Percentiles rank a stretch among this genome's conserved stretches.
These are phyloP conservation scores for Arge pagana DNA, from an alignment of 2,888 invertebrate species.

Conservation along the genomic window DNA sequence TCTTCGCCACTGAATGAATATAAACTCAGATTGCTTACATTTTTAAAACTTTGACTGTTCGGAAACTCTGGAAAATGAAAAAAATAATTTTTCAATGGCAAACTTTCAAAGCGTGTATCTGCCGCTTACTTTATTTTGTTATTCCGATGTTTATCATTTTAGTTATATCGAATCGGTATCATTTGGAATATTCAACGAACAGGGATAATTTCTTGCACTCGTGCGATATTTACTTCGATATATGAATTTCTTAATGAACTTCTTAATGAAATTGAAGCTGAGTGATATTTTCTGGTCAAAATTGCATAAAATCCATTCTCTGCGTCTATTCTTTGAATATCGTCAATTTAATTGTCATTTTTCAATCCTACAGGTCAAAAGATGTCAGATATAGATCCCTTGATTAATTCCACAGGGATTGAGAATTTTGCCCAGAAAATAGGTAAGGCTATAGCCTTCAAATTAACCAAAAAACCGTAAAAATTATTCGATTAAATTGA, in stretches of 20 bases:
- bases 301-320: slow-evolving; percentile 16
- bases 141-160: not conserved
- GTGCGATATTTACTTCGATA: too few relatives aligned
- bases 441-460: slow-evolving; percentile 23
- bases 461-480: slow-evolving; percentile 15
- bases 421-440: slow-evolving; percentile 22
- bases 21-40: not conserved
- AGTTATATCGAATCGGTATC: not conserved
- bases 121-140: not conserved
- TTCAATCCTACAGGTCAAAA: slow-evolving; percentile 22
- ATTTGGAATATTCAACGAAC: not conserved
- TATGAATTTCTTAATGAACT: too few relatives aligned
- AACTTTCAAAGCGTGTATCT: not conserved
- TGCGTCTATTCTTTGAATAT: slow-evolving; percentile 17
- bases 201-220: too few relatives aligned
- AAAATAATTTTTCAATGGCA: not conserved
- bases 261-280: slow-evolving; percentile 8
- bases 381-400: slow-evolving; percentile 22
- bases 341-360: slow-evolving; percentile 22
- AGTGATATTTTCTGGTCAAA: slow-evolving; percentile 2
- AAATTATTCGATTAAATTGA: not conserved
- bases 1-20: not conserved
- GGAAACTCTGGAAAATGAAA: not conserved
- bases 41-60: not conserved
- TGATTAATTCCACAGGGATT: slow-evolving; percentile 22